Evolutionary conservation across 2,113 vertebrate species (phyloP).

Genomic region (Zingel zingel): DNA sequence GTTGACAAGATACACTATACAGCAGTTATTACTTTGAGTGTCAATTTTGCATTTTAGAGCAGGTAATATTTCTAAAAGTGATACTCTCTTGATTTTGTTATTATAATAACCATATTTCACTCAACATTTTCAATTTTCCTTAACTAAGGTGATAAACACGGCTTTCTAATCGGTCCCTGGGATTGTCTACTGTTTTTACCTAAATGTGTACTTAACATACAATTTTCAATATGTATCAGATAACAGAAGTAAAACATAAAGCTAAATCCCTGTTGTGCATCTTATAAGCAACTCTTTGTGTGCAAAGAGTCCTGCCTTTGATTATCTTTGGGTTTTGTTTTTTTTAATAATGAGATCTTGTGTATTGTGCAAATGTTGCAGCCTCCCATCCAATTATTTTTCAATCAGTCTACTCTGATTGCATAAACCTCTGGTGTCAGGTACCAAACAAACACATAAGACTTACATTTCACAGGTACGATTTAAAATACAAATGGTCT

Average conservation of each 20-base stretch:
- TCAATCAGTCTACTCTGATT: no score
- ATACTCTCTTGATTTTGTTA: not conserved
- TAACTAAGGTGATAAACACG: not conserved
- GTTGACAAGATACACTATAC: not conserved
- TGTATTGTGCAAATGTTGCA: not conserved
- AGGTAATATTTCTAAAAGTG: not conserved
- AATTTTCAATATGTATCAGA: not conserved
- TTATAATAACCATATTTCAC: not conserved
- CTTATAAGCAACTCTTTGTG: not conserved
- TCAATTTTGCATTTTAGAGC: not conserved
- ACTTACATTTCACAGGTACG: not conserved
- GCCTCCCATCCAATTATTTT: not conserved
- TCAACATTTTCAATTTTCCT: not conserved
- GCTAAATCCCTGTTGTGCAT: not conserved
- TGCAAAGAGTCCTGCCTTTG: no score
- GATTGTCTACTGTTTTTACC: not conserved
- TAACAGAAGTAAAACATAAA: not conserved
- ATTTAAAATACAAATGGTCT: not conserved
- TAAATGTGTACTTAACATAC: not conserved
- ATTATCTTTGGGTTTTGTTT: no score
- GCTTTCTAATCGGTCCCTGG: not conserved
- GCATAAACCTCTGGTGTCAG: not conserved
- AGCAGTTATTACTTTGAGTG: not conserved
- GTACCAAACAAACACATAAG: not conserved
- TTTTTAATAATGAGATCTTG: no score